Evolutionary conservation across 1,140 invertebrate species (phyloP).

Genomic region (Harpegnathos saltator): DNA sequence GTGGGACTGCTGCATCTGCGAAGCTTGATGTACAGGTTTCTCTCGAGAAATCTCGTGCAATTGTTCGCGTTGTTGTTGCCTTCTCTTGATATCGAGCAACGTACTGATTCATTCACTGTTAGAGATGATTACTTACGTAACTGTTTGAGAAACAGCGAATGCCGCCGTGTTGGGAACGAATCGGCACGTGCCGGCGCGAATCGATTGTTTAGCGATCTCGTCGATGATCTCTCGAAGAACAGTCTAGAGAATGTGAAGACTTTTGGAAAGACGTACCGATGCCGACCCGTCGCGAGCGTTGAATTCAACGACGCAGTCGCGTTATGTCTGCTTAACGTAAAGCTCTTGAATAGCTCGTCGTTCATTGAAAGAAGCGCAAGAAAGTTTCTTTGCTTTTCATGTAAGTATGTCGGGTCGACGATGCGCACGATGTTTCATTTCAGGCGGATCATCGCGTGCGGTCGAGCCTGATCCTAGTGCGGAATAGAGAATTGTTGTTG

Average conservation of each 20-base stretch:
- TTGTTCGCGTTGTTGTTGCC: conserved; percentile 11
- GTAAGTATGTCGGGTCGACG: conserved; percentile 38
- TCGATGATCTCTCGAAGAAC: too few species aligned
- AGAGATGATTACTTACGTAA: background rate
- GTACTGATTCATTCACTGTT: conserved; percentile 2
- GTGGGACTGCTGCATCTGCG: too few species aligned
- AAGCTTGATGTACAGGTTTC: too few species aligned
- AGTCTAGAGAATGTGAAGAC: too few species aligned
- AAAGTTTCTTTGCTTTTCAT: conserved; percentile 25
- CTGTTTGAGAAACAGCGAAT: conserved; percentile 4
- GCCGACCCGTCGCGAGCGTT: background rate
- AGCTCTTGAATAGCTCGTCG: background rate
- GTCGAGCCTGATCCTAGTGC: conserved; percentile 25
- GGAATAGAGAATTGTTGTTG: background rate
- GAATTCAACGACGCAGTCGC: background rate
- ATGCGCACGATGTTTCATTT: conserved; percentile 50
- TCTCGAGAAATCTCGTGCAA: conserved; percentile 11
- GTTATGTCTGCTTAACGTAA: conserved; percentile 7
- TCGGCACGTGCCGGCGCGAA: conserved; percentile 7
- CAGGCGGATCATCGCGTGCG: conserved; percentile 35
- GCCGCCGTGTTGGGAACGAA: conserved; percentile 1
- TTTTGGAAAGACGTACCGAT: background rate
- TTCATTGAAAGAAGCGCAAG: conserved; percentile 2
- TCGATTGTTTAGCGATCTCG: background rate
- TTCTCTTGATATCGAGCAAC: conserved; percentile 1